phyloP scores from a whole-genome alignment of 2,797 vertebrate genomes.

The Sebastes diaconus region DNA sequence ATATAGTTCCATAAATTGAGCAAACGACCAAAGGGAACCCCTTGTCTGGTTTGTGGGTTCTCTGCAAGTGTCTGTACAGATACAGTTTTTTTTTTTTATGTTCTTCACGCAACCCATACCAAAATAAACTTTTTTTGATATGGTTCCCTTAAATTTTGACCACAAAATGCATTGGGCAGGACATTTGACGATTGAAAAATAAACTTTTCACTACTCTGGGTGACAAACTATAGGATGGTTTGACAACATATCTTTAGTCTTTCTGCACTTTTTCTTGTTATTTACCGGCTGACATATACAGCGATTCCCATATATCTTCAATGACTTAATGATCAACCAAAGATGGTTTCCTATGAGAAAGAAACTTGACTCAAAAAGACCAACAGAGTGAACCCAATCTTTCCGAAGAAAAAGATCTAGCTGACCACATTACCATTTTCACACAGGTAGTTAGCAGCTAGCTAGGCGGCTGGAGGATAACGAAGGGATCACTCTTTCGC shows the following conservation, averaged over 20 bases:
- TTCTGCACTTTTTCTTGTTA: neutral
- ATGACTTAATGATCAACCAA: neutral
- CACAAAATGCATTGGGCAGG: neutral
- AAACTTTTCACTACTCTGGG: neutral
- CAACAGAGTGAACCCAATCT: neutral
- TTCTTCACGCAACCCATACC: neutral
- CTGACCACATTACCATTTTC: neutral
- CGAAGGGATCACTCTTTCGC: too few species aligned
- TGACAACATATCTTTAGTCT: neutral
- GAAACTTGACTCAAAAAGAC: neutral
- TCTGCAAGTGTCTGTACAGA: too few species aligned
- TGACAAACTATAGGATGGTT: neutral
- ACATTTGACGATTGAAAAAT: neutral
- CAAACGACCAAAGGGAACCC: too few species aligned
- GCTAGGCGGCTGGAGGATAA: neutral
- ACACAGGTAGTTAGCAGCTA: neutral
- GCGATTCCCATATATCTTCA: neutral
- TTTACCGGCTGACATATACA: neutral
- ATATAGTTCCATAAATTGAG: too few species aligned
- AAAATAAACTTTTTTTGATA: neutral
- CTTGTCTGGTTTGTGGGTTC: too few species aligned
- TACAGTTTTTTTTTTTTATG: too few species aligned
- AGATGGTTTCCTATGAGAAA: neutral
- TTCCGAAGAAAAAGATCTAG: neutral
- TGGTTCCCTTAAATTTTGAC: neutral